Evolutionary conservation across 92 coral and sea anemone genomes (phyloP), one percentile per base, ranked within the genome.

Genomic region (Zoanthus sociatus): DNA sequence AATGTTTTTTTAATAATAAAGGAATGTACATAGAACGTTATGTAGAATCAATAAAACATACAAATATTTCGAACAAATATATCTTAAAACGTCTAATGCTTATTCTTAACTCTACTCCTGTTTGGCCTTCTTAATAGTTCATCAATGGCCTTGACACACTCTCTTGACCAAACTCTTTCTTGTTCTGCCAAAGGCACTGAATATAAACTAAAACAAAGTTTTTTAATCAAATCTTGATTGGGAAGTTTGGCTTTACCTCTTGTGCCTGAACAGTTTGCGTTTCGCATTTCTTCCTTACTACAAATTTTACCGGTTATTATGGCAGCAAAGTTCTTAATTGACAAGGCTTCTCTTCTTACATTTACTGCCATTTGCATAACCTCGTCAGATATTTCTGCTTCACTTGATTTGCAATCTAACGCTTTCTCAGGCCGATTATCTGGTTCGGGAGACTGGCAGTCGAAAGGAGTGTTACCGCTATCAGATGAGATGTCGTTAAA

Each of bases 241-340:
- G n/a, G 14, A 31, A 71, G 20, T 42, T 71, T 26, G 16, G 3
- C 33, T 3, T 71, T 71, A 0, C 76, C 76, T 42, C 76, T 71
- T 10, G 46, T 71, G 17, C 76, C 76, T 9, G 76, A 71, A 5
- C 76, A 71, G 76, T 71, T 71, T 5, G 76, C n/a, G 17, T 71
- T 71, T 7, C 0, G 7, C 76, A 71, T 71, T n/a, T 71, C 50
- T 0, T 3, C 45, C 76, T 71, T 71, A 0, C n/a, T 30, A n/a
- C 76, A 71, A 30, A 71, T 46, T 14, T 71, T 71, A 1, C 46
- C 51, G 0, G 50, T 12, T 3, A 71, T 32, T 4, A 13, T 71
- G 7, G 76, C 76, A 0, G 76, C 76, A 71, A 71, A 71, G 3
- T 30, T 71, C 4, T 32, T 71, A 3, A 71, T 17, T 1, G 76